Conservation (phyloP, 1,140 invertebrate genomes). For the Laodelphax striatellus region DNA sequence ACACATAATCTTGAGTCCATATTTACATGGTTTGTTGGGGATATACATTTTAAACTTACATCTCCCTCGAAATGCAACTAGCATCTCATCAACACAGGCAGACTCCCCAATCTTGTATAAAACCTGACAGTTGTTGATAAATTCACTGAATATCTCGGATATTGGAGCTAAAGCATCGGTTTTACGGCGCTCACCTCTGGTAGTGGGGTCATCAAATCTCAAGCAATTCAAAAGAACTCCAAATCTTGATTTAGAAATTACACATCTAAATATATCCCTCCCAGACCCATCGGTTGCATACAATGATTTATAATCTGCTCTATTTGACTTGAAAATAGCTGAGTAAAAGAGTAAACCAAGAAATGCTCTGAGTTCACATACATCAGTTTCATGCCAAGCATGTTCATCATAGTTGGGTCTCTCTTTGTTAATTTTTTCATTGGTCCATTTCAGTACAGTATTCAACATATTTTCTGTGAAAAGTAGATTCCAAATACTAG, state of each 20-base stretch:
- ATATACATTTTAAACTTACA: conserved; percentile 33
- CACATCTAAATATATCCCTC: too few species aligned
- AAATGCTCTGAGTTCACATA: too few species aligned
- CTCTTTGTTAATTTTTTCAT: too few species aligned
- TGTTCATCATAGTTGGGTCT: too few species aligned
- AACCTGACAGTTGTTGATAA: conserved; percentile 28
- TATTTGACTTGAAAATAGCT: too few species aligned
- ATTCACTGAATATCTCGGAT: conserved; percentile 24
- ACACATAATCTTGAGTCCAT: conserved; percentile 21
- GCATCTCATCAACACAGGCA: conserved; percentile 31
- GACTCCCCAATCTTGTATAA: conserved; percentile 22
- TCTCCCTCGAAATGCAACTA: conserved; percentile 29
- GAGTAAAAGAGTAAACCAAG: too few species aligned
- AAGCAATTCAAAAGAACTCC: conserved; percentile 25
- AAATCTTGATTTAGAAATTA: conserved; percentile 20
- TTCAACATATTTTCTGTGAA: too few species aligned
- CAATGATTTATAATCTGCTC: too few species aligned
- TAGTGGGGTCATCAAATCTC: conserved; percentile 27
- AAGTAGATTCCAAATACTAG: too few species aligned
- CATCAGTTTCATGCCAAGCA: too few species aligned
- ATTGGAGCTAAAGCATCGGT: conserved; percentile 20
- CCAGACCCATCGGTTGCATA: too few species aligned
- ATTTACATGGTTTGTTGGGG: conserved; percentile 34
- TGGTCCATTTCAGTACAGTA: too few species aligned
- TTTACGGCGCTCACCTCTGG: conserved; percentile 18